Conservation (phyloP, 2,797 vertebrate species). For the Eremophila alpestris region DNA sequence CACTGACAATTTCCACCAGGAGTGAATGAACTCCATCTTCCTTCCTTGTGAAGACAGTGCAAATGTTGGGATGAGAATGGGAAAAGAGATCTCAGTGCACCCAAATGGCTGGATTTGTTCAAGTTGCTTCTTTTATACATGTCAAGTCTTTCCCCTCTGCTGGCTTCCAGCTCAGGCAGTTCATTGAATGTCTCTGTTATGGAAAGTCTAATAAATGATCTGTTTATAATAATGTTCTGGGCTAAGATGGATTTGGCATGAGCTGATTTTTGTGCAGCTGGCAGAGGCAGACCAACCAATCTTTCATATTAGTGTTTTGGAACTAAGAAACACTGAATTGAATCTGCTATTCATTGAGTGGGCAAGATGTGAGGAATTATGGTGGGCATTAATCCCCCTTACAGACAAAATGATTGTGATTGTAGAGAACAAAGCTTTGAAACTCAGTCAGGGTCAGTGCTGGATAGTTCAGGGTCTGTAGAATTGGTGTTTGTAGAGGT, state of each 20-base stretch:
- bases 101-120: not conserved
- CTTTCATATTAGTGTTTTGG: constrained; percentile 21
- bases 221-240: constrained; percentile 48
- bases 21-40: not conserved
- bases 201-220: constrained; percentile 55
- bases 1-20: not conserved
- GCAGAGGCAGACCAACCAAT: not conserved
- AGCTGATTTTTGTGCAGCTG: constrained; percentile 20
- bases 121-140: not conserved
- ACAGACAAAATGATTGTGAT: not conserved
- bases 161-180: not conserved
- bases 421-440: not conserved
- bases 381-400: constrained; percentile 1
- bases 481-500: not conserved
- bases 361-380: constrained; percentile 11
- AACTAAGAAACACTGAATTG: constrained; percentile 3
- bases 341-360: constrained; percentile 16
- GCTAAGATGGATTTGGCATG: constrained; percentile 33
- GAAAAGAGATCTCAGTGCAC: not conserved
- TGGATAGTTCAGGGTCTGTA: not conserved
- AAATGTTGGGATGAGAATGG: not conserved
- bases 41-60: not conserved
- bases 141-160: not conserved
- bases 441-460: not conserved
- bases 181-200: constrained; percentile 11